These are phyloP conservation scores for Steinernema hermaphroditum DNA, from an alignment of 2,888 invertebrate species.

Conservation along the genomic window DNA sequence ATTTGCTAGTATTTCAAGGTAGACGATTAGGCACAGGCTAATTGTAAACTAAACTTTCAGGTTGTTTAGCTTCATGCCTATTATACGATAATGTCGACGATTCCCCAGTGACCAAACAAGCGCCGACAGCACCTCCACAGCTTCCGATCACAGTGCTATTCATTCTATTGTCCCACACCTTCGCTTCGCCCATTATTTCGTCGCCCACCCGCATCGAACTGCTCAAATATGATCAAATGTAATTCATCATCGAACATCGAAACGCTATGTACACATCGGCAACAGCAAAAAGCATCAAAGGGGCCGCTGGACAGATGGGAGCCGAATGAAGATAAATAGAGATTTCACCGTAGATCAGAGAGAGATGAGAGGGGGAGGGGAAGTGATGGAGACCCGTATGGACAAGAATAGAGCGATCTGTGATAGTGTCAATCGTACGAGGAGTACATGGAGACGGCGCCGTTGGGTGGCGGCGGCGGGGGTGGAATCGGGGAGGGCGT, in stretches of 20 bases:
- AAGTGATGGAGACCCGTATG: conserved; percentile 22
- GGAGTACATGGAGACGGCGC: conserved; percentile 4
- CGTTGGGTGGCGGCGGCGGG: background rate
- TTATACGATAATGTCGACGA: no score
- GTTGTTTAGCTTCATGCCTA: no score
- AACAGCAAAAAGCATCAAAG: conserved; percentile 26
- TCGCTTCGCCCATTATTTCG: background rate
- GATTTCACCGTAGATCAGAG: conserved; percentile 26
- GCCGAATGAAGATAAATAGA: conserved; percentile 20
- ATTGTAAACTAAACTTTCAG: no score
- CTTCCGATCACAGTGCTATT: no score
- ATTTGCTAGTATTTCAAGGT: no score
- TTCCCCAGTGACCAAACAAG: no score
- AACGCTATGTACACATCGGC: conserved; percentile 26
- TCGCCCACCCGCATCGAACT: background rate
- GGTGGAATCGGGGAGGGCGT: conserved; percentile 30
- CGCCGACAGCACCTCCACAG: no score
- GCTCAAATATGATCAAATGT: conserved; percentile 25
- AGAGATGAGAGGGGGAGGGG: conserved; percentile 12
- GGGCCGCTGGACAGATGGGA: background rate
- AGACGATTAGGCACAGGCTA: no score
- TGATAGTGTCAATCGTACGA: conserved; percentile 6
- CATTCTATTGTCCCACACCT: no score
- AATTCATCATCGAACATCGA: conserved; percentile 25
- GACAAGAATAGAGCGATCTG: background rate